Percentiles rank a stretch among this genome's conserved stretches.
These are phyloP conservation scores for Hippocampus kuda DNA, from an alignment of 2,797 vertebrate species.

Conservation along the genomic window DNA sequence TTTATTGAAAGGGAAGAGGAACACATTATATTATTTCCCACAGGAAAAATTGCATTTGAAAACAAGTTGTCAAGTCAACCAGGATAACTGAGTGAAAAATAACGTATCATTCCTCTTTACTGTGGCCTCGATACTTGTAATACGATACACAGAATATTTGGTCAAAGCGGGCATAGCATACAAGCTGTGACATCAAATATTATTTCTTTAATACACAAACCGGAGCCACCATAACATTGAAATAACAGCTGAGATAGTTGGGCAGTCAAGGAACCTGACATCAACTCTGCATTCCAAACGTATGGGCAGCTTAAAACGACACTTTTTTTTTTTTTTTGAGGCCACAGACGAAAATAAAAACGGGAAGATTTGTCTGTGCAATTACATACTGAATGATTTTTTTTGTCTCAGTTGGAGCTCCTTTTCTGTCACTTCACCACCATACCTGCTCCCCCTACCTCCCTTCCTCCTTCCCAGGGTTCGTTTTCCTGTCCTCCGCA, in stretches of 20 bases:
- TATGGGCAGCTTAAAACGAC: conserved; percentile 50
- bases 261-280: conserved; percentile 44
- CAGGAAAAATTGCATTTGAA: background rate
- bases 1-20: background rate
- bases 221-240: conserved; percentile 44
- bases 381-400: background rate
- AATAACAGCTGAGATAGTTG: conserved; percentile 54
- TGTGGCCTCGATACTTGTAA: conserved; percentile 14
- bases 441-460: conserved; percentile 40
- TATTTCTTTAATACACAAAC: conserved; percentile 45
- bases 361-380: background rate
- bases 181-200: conserved; percentile 36
- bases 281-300: conserved; percentile 60
- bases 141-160: conserved; percentile 30
- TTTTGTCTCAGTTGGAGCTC: conserved; percentile 27
- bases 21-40: background rate
- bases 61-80: background rate
- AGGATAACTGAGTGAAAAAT: background rate
- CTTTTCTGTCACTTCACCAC: conserved; percentile 41
- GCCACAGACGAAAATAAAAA: background rate
- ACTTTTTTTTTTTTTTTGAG: conserved; percentile 16
- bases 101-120: background rate
- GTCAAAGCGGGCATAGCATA: conserved; percentile 35
- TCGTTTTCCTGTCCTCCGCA: conserved; percentile 61
- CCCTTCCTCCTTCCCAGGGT: conserved; percentile 57